Evolutionary conservation across 1,140 invertebrate species (phyloP), one percentile per base, ranked within the genome.

Genomic region (Zaprionus taronus): DNA sequence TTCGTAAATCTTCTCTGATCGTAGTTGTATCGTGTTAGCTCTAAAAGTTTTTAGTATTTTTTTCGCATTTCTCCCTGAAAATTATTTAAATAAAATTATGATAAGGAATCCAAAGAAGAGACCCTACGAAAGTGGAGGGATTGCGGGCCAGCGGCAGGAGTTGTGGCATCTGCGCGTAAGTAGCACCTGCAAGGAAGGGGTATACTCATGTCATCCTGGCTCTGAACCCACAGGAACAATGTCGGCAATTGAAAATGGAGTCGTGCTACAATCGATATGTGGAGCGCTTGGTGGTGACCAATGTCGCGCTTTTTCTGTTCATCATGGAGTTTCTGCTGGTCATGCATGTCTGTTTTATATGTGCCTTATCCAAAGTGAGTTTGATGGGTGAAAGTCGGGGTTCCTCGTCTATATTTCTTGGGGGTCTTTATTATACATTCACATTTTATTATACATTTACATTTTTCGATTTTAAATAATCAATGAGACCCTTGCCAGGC

Each of bases 301-400:
- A 72, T 53, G 51, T 56, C 5, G n/a, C 63, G 12, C 47, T 72
- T 0, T 70, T 82, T 6, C 15, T 79, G 7, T 28, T 67, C 20
- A 49, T 76, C 17, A 53, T 77, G 1, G 80, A 82, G 44, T 4
- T 72, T 0, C 1, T 79, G 11, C 11, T 79, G 24, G 4, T 28
- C 9, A 17, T 51, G 0, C 76, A 83, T 24, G 20, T 72, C 1
- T 11, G 51, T 1, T 2, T 63, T 7, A 15, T 82, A 3, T 5
- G 22, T 2, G 7, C 12, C 12, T 1, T 56, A 14, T 24, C 36
- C 1, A 12, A 51, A 47, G 81, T 83, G 20, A 65, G 66, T 41
- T 31, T 31, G 28, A 0, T 2, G 7, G 28, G 28, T 6, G 7
- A 9, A 31, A 2, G 28, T 0, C 26, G 1, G 26, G 26, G 17